phyloP scores from a whole-genome alignment of 2,113 vertebrate species.

The Ibidorhyncha struthersii region DNA sequence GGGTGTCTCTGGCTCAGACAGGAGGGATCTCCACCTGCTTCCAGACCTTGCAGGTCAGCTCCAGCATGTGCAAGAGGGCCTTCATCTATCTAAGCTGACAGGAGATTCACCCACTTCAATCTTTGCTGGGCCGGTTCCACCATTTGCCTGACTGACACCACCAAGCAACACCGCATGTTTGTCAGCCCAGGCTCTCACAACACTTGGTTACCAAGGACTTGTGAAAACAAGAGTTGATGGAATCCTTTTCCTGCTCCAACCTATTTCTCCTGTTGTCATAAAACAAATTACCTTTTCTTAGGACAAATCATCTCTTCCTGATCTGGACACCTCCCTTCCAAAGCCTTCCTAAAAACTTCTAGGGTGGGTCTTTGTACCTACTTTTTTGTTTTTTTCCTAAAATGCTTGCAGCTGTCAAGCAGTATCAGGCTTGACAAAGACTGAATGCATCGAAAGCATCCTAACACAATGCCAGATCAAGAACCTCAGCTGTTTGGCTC shows the following conservation, averaged over 20 bases:
- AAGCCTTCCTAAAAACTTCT: neutral
- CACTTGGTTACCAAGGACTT: neutral
- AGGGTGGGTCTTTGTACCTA: neutral
- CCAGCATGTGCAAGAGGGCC: neutral
- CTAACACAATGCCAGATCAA: neutral
- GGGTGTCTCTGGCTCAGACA: neutral
- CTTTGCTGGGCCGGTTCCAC: neutral
- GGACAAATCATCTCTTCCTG: neutral
- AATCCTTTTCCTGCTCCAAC: neutral
- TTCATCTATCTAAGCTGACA: neutral
- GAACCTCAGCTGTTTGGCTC: neutral
- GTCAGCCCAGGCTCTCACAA: neutral
- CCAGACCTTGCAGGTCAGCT: neutral
- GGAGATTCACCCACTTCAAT: neutral
- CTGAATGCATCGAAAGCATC: neutral
- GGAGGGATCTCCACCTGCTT: neutral
- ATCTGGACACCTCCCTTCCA: neutral
- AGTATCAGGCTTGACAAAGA: neutral
- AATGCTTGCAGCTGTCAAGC: neutral
- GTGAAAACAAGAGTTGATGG: neutral
- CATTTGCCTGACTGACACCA: neutral
- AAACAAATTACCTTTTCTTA: neutral
- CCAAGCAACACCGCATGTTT: accelerated
- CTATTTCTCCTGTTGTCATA: neutral
- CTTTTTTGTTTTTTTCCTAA: neutral